Evolutionary conservation across 2,888 invertebrate genomes (phyloP).

Genomic region (Scaptomyza cyrtandrae): DNA sequence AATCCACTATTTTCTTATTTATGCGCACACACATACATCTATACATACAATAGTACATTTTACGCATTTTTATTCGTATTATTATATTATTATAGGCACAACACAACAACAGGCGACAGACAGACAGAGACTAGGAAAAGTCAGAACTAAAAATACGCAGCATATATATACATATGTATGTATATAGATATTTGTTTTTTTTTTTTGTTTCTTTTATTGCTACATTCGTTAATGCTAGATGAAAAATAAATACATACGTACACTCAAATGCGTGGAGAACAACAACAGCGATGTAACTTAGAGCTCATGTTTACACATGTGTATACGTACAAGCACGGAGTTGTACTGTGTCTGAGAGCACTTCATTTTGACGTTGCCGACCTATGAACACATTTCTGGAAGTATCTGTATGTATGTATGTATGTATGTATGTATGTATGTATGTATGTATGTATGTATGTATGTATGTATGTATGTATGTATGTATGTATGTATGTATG

Average conservation of each 20-base stretch:
- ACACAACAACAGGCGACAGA: constrained; percentile 26
- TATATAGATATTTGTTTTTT: constrained; percentile 19
- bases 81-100: constrained; percentile 24
- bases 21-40: no score
- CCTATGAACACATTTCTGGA: not conserved
- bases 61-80: constrained; percentile 18
- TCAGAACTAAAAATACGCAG: constrained; percentile 43
- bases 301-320: not conserved
- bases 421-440: not conserved
- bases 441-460: not conserved
- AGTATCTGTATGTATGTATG: not conserved
- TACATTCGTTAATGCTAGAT: constrained; percentile 11
- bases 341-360: not conserved
- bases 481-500: not conserved
- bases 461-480: not conserved
- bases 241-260: not conserved
- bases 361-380: not conserved
- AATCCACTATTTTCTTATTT: not conserved
- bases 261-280: not conserved
- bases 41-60: constrained; percentile 3
- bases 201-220: constrained; percentile 10
- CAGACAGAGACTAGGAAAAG: constrained; percentile 29
- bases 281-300: not conserved
- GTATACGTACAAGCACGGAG: not conserved
- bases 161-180: not conserved